Conservation (phyloP, 2,888 invertebrate genomes). For the Leptothorax acervorum region DNA sequence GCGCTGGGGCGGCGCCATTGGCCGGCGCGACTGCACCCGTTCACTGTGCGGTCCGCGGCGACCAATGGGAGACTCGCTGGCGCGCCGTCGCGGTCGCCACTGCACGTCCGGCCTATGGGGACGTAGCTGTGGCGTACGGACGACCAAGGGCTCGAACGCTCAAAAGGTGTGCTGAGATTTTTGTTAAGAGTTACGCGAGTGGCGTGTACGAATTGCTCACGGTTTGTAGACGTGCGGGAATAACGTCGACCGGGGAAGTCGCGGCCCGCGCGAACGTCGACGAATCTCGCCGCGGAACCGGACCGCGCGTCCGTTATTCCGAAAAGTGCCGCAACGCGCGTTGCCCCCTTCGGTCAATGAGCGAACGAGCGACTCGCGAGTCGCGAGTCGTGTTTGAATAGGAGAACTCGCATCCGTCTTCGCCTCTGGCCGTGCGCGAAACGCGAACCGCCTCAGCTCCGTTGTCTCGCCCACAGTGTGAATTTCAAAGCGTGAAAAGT, state of each 20-base stretch:
- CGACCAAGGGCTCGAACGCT: slow-evolving; percentile 76
- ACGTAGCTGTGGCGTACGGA: slow-evolving; percentile 68
- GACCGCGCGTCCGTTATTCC: slow-evolving; percentile 47
- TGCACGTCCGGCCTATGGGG: slow-evolving; percentile 68
- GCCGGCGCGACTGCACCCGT: slow-evolving; percentile 43
- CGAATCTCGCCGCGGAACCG: background rate
- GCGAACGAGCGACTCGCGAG: slow-evolving; percentile 19
- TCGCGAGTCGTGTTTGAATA: slow-evolving; percentile 71
- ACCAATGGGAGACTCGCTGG: slow-evolving; percentile 61
- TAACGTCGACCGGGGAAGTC: background rate
- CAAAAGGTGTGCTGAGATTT: slow-evolving; percentile 70
- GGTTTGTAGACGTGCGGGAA: background rate
- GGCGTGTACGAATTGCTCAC: background rate
- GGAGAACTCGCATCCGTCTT: background rate
- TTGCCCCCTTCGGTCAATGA: slow-evolving; percentile 38
- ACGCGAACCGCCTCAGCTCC: slow-evolving; percentile 28
- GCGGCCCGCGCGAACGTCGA: background rate
- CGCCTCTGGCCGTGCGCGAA: background rate
- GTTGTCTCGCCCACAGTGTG: background rate
- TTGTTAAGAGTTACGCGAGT: slow-evolving; percentile 52
- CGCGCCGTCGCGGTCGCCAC: slow-evolving; percentile 73
- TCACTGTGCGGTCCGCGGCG: slow-evolving; percentile 24
- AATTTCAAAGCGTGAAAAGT: slow-evolving; percentile 59
- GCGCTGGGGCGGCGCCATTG: slow-evolving; percentile 58
- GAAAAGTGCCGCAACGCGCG: slow-evolving; percentile 68